phyloP scores from a whole-genome alignment of 2,113 vertebrate genomes.

The Etheostoma cragini region DNA sequence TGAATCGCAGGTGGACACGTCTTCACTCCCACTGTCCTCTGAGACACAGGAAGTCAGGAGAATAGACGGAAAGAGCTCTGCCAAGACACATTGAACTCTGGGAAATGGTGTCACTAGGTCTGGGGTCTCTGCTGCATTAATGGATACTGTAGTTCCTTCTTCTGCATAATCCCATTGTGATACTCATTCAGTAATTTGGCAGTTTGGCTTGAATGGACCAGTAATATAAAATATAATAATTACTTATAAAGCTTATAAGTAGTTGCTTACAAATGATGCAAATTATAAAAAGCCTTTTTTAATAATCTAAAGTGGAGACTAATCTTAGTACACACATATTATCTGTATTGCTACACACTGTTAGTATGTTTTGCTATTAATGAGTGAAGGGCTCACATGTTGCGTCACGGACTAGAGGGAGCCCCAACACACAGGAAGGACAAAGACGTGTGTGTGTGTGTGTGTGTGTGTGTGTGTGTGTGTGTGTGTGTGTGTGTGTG shows the following conservation, averaged over 20 bases:
- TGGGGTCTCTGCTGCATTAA: not conserved
- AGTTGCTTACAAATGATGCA: not conserved
- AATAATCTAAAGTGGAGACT: not conserved
- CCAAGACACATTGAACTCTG: not conserved
- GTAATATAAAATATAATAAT: no score
- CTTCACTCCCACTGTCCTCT: not conserved
- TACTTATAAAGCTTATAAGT: no score
- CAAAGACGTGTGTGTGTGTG: constrained; percentile 31
- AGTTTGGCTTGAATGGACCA: no score
- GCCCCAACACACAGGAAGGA: constrained; percentile 46
- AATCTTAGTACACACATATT: not conserved
- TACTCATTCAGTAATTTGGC: not conserved
- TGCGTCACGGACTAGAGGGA: constrained; percentile 40
- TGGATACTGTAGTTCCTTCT: not conserved
- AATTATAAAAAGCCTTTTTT: not conserved
- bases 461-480: not conserved
- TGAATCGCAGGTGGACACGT: constrained; percentile 10
- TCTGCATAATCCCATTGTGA: constrained; percentile 1
- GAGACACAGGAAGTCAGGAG: constrained; percentile 34
- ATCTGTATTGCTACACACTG: constrained; percentile 8
- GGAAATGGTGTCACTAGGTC: constrained; percentile 10
- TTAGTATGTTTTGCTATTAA: not conserved
- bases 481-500: not conserved
- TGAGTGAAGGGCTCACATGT: constrained; percentile 28
- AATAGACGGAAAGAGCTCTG: constrained; percentile 7